Conservation (phyloP, 2,113 vertebrate genomes). For the Isichthys henryi region DNA sequence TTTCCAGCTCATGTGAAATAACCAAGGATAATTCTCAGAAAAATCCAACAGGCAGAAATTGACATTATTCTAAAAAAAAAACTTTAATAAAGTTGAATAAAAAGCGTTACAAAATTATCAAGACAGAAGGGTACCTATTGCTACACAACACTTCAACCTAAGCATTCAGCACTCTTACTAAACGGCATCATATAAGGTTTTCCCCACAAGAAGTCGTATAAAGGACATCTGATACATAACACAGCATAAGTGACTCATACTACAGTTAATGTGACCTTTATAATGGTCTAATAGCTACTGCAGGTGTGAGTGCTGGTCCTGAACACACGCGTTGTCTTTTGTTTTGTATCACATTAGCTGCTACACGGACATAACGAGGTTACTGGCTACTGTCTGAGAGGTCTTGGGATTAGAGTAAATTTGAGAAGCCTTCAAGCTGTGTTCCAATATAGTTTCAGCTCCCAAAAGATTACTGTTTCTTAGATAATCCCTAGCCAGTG, state of each 20-base stretch:
- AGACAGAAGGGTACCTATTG: constrained; percentile 32
- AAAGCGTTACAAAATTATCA: constrained; percentile 36
- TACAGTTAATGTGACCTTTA: constrained; percentile 2
- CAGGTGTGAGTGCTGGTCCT: not conserved
- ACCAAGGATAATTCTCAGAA: too few species aligned
- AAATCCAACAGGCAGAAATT: not conserved
- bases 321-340: too few species aligned
- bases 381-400: not conserved
- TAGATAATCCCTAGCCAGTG: not conserved
- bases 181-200: not conserved
- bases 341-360: not conserved
- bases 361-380: not conserved
- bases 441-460: not conserved
- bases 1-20: not conserved
- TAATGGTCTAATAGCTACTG: not conserved
- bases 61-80: not conserved
- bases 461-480: not conserved
- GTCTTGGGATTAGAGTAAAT: not conserved
- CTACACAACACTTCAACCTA: constrained; percentile 26
- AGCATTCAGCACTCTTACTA: constrained; percentile 7
- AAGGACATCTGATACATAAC: not conserved
- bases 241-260: not conserved
- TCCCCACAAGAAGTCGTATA: not conserved
- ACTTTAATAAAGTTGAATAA: constrained; percentile 22
- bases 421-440: not conserved